These are phyloP conservation scores for Babyrousa celebensis DNA, from an alignment of 2,797 vertebrate species.

Conservation along the genomic window DNA sequence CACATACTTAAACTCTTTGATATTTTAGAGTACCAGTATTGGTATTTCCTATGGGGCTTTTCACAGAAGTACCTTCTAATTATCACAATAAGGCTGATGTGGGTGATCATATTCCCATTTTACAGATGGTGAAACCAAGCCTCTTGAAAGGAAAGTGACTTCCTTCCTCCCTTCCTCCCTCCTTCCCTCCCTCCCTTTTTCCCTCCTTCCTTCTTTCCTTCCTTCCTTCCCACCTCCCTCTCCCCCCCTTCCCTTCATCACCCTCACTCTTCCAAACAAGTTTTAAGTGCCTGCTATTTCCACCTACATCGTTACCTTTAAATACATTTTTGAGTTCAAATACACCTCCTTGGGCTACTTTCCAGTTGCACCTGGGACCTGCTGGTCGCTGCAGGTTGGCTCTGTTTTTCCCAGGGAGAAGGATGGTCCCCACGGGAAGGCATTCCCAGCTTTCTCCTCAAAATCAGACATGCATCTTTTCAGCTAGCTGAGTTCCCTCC, in stretches of 20 bases:
- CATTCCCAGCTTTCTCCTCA: neutral
- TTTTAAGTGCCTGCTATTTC: neutral
- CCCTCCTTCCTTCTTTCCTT: no score
- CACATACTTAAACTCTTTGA: neutral
- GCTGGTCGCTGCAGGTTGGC: neutral
- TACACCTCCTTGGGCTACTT: neutral
- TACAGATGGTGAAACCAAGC: neutral
- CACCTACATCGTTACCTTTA: neutral
- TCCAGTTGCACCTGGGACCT: neutral
- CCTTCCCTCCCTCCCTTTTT: neutral
- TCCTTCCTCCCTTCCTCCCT: no score
- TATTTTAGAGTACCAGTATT: neutral
- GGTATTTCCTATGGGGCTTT: neutral
- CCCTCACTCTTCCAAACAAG: neutral
- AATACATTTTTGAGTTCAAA: neutral
- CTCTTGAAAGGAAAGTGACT: neutral
- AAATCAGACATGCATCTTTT: neutral
- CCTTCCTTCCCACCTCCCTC: no score
- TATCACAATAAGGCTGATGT: no score
- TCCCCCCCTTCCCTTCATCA: neutral
- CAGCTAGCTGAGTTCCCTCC: neutral
- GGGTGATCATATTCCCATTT: neutral
- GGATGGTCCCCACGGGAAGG: rapidly evolving
- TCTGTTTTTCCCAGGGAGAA: neutral
- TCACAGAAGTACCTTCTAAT: neutral